phyloP scores from a whole-genome alignment of 2,797 vertebrate species.

The Coluber constrictor region DNA sequence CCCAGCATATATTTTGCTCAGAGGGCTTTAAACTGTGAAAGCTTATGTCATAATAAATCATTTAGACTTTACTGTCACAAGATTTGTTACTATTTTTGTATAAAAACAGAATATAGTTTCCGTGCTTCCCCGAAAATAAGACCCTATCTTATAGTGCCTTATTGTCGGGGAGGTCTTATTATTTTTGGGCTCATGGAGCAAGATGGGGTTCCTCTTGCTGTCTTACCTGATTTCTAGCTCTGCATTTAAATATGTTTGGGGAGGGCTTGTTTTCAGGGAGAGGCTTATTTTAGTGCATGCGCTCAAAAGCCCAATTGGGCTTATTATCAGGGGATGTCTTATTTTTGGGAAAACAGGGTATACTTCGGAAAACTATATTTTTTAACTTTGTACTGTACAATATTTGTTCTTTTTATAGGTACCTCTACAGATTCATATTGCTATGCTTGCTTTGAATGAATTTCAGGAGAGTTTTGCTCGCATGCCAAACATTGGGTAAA shows the following conservation, averaged over 20 bases:
- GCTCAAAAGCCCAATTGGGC: no score
- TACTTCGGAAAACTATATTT: background rate
- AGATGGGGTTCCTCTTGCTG: no score
- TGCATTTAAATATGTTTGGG: no score
- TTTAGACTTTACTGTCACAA: background rate
- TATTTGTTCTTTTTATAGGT: constrained; percentile 72
- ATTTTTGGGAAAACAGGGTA: no score
- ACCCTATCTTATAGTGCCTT: no score
- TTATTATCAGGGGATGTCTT: no score
- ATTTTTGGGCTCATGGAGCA: no score
- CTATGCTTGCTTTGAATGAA: constrained; percentile 87
- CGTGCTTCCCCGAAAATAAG: no score
- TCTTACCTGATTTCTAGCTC: no score
- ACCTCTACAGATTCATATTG: constrained; percentile 86
- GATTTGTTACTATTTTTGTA: background rate
- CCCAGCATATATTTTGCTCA: background rate
- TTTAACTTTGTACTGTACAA: background rate
- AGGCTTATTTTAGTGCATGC: no score
- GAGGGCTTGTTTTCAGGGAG: no score
- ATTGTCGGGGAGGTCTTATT: no score
- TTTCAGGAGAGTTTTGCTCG: constrained; percentile 87
- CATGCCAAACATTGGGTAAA: constrained; percentile 85
- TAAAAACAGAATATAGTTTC: background rate
- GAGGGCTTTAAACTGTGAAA: background rate
- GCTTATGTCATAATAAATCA: background rate